These are phyloP conservation scores for Cervus canadensis DNA, from an alignment of 2,113 vertebrate genomes.

Conservation along the genomic window DNA sequence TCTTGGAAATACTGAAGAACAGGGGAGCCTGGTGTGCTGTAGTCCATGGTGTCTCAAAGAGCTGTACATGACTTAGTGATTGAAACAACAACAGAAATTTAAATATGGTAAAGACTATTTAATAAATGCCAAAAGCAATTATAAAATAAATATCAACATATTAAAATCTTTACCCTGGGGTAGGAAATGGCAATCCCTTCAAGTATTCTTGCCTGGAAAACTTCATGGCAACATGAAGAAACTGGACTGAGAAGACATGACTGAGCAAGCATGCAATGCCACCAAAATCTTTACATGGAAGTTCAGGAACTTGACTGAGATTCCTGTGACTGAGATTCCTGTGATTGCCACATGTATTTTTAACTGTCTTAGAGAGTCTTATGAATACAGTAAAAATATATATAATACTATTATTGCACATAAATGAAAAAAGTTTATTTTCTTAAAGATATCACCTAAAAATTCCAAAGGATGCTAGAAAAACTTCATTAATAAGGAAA, in stretches of 20 bases:
- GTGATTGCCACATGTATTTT: neutral
- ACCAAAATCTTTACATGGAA: neutral
- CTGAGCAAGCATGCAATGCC: neutral
- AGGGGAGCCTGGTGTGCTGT: neutral
- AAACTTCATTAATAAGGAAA: neutral
- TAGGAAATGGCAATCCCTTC: neutral
- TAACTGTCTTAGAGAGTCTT: neutral
- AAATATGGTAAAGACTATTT: neutral
- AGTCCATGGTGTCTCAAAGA: neutral
- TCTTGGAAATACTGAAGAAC: neutral
- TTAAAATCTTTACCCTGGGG: neutral
- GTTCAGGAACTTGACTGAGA: neutral
- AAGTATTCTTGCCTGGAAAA: neutral
- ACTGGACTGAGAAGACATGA: no score
- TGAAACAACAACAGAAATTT: neutral
- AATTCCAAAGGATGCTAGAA: neutral
- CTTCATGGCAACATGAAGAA: no score
- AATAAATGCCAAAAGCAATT: neutral
- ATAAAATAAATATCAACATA: neutral
- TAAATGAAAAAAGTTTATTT: neutral
- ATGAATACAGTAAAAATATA: neutral
- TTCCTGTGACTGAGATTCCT: neutral
- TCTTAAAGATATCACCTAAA: neutral
- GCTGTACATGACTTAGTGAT: neutral
- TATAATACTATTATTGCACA: neutral